Evolutionary conservation across 2,797 vertebrate genomes (phyloP), one percentile per base, ranked within the genome.

Genomic region (Semotilus atromaculatus): DNA sequence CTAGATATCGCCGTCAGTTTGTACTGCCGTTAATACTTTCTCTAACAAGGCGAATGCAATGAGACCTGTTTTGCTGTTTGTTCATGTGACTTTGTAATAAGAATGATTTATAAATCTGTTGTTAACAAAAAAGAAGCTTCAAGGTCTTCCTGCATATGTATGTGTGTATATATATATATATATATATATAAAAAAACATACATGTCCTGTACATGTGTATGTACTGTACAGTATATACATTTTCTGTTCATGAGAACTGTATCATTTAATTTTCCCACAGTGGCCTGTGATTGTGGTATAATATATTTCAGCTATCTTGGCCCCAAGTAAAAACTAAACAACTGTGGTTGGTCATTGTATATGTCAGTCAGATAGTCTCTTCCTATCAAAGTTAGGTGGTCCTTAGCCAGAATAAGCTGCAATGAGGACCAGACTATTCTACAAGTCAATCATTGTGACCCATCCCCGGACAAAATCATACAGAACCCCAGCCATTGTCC

Each of bases 401-500:
- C 38, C 21, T 38, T 68, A 68, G 66, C 66, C 66, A 23, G 9
- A 31, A 64, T 31, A 64, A 31, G 62, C 62, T 31, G 62, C 62
- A 64, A 18, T 31, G 7, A 31, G 29, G 60, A 64, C 55, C 23
- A 60, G 23, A 26, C 29, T 8, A 31, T 31, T 31, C 60, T 31
- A 29, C 60, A 64, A 78, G 36, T 29, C 38, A 78, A 13, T 62
- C 26, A 26, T 26, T 21, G 60, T 64, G 38, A 79, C 29, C 76
- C 76, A 45, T 48, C 60, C 60, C 19, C 18, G 11, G 26, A 80
- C 29, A 82, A 58, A 82, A 43, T 5, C 16, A 11, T 21, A 40
- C 34, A 43, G 40, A 36, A 74, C 21, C 51, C 72, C 80, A 84
- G 40, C 14, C 76, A 75, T 67, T 53, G 31, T 55, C 43, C 68